Percentiles rank a stretch among this genome's conserved stretches.
Evolutionary conservation across 2,797 vertebrate genomes (phyloP).

Genomic region (Muscicapa striata): DNA sequence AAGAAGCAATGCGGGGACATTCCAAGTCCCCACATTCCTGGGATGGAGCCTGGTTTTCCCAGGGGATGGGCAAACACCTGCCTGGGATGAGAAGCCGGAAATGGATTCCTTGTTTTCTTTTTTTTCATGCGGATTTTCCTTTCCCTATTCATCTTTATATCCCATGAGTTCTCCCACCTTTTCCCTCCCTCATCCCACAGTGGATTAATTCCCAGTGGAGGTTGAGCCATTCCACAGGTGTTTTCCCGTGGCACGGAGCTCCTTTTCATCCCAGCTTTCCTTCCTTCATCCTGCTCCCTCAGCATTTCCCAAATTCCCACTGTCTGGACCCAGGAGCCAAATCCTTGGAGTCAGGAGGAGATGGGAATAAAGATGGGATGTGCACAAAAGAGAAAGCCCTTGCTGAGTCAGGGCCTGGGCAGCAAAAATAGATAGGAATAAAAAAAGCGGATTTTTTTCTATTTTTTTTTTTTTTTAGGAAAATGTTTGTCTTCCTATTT

Average conservation of each 20-base stretch:
- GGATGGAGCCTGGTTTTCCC: not conserved
- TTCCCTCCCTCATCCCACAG: not conserved
- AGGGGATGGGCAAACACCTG: not conserved
- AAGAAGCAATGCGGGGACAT: not conserved
- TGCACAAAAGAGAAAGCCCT: not conserved
- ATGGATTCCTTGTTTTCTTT: not conserved
- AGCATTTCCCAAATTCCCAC: not conserved
- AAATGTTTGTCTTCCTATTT: constrained; percentile 38
- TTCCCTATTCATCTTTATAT: too few relatives aligned
- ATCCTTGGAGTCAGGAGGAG: not conserved
- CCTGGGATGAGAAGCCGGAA: not conserved
- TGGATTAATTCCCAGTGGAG: not conserved
- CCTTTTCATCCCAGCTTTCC: not conserved
- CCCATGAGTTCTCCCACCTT: not conserved
- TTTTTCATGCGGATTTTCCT: not conserved
- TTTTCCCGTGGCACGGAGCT: not conserved
- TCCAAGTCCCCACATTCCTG: not conserved
- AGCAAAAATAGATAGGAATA: not conserved
- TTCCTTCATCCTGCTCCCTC: not conserved
- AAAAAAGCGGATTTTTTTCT: not conserved
- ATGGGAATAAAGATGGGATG: not conserved
- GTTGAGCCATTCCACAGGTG: not conserved
- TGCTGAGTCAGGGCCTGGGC: constrained; percentile 17
- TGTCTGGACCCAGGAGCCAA: not conserved
- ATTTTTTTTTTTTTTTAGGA: not conserved